These are phyloP conservation scores for Acanthiza pusilla DNA, from an alignment of 2,797 vertebrate genomes.

Conservation along the genomic window DNA sequence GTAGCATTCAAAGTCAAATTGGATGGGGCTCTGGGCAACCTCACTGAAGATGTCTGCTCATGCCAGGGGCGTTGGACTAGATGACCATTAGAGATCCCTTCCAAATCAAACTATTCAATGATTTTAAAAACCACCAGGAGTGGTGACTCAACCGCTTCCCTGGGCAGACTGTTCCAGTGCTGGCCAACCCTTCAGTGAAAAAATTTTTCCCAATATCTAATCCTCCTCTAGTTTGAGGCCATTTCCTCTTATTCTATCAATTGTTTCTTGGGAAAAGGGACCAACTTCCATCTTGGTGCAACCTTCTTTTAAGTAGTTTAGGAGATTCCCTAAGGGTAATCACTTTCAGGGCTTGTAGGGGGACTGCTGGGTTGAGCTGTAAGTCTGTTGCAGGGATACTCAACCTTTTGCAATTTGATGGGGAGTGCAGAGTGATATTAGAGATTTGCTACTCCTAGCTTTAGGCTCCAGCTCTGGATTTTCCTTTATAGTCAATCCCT, in stretches of 20 bases:
- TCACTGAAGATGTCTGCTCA: background rate
- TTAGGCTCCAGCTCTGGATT: background rate
- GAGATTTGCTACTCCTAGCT: background rate
- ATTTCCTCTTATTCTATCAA: background rate
- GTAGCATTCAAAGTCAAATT: background rate
- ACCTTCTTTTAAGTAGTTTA: background rate
- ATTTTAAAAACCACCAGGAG: background rate
- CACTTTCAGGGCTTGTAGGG: background rate
- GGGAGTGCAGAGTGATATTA: background rate
- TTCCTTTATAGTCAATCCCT: background rate
- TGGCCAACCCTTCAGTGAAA: background rate
- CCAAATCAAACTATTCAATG: background rate
- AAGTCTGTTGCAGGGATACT: background rate
- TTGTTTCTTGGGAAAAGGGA: background rate
- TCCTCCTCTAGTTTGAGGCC: background rate
- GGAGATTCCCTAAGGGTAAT: background rate
- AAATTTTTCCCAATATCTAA: background rate
- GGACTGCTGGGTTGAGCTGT: background rate
- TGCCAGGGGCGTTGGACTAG: background rate
- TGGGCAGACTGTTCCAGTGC: background rate
- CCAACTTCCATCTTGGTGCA: rapidly evolving
- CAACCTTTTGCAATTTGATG: background rate
- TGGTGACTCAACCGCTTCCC: background rate
- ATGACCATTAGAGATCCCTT: background rate
- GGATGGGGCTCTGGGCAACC: background rate